phyloP scores from a whole-genome alignment of 2,113 vertebrate species.

The Acanthochromis polyacanthus region DNA sequence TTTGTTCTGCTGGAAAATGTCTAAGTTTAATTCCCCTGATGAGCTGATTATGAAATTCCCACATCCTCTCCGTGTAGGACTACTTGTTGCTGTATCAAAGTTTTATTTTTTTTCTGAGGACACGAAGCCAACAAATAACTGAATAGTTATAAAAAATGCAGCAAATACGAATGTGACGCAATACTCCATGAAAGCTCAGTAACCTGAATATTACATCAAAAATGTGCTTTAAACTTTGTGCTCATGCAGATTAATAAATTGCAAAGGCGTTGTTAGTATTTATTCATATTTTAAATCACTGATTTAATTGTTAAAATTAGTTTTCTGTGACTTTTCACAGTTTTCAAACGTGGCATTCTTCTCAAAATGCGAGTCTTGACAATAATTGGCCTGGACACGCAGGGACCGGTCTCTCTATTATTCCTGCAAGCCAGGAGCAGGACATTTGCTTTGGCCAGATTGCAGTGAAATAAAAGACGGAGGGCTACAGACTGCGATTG shows the following conservation, averaged over 20 bases:
- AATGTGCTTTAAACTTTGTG: not conserved
- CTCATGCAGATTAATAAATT: not conserved
- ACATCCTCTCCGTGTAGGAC: not conserved
- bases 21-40: not conserved
- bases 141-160: not conserved
- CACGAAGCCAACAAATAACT: not conserved
- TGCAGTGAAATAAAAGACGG: slow-evolving; percentile 42
- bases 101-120: slow-evolving; percentile 19
- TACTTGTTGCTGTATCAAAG: slow-evolving; percentile 63
- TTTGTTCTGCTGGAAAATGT: slow-evolving; percentile 28
- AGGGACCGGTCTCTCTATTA: slow-evolving; percentile 49
- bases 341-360: slow-evolving; percentile 30
- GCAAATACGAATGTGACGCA: not conserved
- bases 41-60: not conserved
- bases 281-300: not conserved
- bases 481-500: slow-evolving; percentile 10
- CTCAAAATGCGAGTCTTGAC: slow-evolving; percentile 55
- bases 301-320: not conserved
- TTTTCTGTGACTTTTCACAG: slow-evolving; percentile 35
- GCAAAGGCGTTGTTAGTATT: not conserved
- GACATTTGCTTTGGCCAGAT: slow-evolving; percentile 56
- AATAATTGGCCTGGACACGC: slow-evolving; percentile 69
- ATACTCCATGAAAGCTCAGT: not conserved
- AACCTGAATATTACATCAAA: not conserved
- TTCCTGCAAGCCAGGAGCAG: slow-evolving; percentile 48